Conservation (phyloP, 2,888 invertebrate genomes). For the Macaria liturata region DNA sequence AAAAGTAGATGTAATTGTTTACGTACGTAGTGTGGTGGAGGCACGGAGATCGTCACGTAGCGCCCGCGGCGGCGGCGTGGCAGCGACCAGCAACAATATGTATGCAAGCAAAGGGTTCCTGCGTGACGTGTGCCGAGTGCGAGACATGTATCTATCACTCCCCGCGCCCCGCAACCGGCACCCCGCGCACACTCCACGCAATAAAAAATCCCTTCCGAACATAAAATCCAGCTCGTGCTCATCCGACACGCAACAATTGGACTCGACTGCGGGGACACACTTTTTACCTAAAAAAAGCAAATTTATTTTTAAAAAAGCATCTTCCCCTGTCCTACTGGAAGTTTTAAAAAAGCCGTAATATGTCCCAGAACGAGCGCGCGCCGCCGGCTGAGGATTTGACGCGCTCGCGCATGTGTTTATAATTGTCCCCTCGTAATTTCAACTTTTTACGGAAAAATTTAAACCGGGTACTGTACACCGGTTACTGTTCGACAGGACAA, state of each 20-base stretch:
- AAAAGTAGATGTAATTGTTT: slow-evolving; percentile 25
- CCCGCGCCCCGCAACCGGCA: slow-evolving; percentile 38
- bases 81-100: slow-evolving; percentile 39
- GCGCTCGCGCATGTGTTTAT: slow-evolving; percentile 82
- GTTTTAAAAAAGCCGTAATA: slow-evolving; percentile 78
- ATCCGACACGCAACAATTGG: slow-evolving; percentile 83
- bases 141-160: slow-evolving; percentile 52
- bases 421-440: slow-evolving; percentile 79
- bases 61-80: slow-evolving; percentile 49
- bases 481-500: slow-evolving; percentile 59
- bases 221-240: slow-evolving; percentile 81
- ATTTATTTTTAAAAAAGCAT: slow-evolving; percentile 79
- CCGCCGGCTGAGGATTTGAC: slow-evolving; percentile 83
- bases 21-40: slow-evolving; percentile 11
- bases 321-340: slow-evolving; percentile 68
- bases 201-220: slow-evolving; percentile 78
- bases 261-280: slow-evolving; percentile 74
- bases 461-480: slow-evolving; percentile 70
- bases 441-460: slow-evolving; percentile 70
- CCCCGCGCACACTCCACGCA: slow-evolving; percentile 66
- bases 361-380: slow-evolving; percentile 68
- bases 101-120: slow-evolving; percentile 53
- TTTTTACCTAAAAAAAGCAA: slow-evolving; percentile 73
- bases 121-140: slow-evolving; percentile 53
- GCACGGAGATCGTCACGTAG: slow-evolving; percentile 27